Evolutionary conservation across 2,113 vertebrate species (phyloP).

Genomic region (Daubentonia madagascariensis): DNA sequence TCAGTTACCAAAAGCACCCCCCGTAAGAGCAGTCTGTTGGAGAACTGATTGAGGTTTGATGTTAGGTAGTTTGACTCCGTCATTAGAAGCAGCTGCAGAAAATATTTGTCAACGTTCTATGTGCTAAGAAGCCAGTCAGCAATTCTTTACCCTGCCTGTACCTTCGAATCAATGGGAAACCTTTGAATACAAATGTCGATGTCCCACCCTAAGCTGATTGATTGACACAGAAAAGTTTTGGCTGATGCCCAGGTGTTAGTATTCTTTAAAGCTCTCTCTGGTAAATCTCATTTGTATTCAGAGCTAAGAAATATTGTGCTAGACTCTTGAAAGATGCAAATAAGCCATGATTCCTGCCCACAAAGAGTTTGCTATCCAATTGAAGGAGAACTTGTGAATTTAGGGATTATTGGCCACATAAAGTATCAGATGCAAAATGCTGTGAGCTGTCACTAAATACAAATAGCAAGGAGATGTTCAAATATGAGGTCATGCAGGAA

Average conservation of each 20-base stretch:
- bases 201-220: too few species aligned
- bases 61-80: neutral
- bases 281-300: neutral
- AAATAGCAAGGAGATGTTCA: neutral
- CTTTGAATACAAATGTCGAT: neutral
- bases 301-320: neutral
- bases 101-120: neutral
- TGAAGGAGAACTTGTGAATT: neutral
- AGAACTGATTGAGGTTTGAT: neutral
- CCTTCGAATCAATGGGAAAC: neutral
- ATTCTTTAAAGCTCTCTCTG: neutral
- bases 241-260: neutral
- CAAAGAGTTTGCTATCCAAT: neutral
- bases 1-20: neutral
- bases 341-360: neutral
- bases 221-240: neutral
- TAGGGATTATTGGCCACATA: neutral
- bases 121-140: neutral
- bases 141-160: neutral
- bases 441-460: neutral
- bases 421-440: too few species aligned
- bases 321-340: neutral
- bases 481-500: neutral
- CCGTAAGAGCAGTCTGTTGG: neutral
- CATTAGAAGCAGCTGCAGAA: neutral